These are phyloP conservation scores for Cylloceria caligata DNA, from an alignment of 2,888 invertebrate genomes.

Conservation along the genomic window DNA sequence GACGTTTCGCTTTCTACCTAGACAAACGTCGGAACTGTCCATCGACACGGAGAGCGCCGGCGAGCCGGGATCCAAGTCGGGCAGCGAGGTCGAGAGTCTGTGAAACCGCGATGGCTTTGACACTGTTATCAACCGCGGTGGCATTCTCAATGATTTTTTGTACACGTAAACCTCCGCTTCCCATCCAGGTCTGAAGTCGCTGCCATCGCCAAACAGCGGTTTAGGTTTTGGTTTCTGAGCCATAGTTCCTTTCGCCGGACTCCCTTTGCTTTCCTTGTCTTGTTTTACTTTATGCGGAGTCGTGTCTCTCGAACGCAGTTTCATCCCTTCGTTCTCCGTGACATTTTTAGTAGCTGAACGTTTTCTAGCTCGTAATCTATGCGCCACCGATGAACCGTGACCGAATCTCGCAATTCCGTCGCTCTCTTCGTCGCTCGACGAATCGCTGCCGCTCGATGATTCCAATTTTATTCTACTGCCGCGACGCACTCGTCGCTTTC, in stretches of 20 bases:
- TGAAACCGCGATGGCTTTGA: constrained; percentile 90
- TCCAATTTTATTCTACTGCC: constrained; percentile 81
- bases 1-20: constrained; percentile 80
- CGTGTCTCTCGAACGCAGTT: constrained; percentile 79
- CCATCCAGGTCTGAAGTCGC: constrained; percentile 92
- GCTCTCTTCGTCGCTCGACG: constrained; percentile 78
- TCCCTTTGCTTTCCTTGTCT: constrained; percentile 77
- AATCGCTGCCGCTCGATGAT: constrained; percentile 81
- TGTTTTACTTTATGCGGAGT: constrained; percentile 78
- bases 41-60: constrained; percentile 89
- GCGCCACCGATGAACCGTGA: constrained; percentile 79
- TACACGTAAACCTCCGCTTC: constrained; percentile 93
- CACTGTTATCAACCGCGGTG: constrained; percentile 92
- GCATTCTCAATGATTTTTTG: constrained; percentile 93
- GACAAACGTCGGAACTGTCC: constrained; percentile 85
- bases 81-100: constrained; percentile 90
- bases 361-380: constrained; percentile 80
- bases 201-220: constrained; percentile 89
- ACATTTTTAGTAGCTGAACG: constrained; percentile 75
- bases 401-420: constrained; percentile 76
- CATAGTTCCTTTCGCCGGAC: constrained; percentile 72
- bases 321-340: constrained; percentile 80
- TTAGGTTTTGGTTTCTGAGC: constrained; percentile 83
- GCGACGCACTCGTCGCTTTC: constrained; percentile 78
- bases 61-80: constrained; percentile 91